A percentile compares a stretch with the other conserved stretches of the same genome.
Evolutionary conservation across 2,888 invertebrate genomes (phyloP).

Genomic region (Drosophila nigricruria): DNA sequence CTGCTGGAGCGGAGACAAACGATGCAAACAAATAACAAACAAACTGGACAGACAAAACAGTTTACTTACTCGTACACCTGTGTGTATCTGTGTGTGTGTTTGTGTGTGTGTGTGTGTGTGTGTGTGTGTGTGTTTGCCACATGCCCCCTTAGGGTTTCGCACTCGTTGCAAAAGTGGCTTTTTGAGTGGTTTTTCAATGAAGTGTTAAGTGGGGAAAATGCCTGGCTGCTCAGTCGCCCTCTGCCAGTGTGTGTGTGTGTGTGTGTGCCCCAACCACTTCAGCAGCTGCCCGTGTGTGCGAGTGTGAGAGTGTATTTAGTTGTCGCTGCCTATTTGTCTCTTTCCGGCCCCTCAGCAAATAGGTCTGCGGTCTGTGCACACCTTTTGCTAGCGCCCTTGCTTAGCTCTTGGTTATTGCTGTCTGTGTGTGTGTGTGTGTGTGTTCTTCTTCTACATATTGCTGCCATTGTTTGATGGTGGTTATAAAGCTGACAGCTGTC

Average conservation of each 20-base stretch:
- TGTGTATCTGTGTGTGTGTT: conserved; percentile 23
- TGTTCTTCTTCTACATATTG: conserved; percentile 22
- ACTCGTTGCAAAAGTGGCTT: conserved; percentile 74
- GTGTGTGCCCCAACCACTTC: conserved; percentile 49
- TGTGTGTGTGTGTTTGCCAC: conserved; percentile 20
- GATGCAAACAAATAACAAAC: conserved; percentile 38
- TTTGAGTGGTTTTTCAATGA: conserved; percentile 82
- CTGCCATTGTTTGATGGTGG: conserved; percentile 78
- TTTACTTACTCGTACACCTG: conserved; percentile 48
- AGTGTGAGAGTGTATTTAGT: conserved; percentile 60
- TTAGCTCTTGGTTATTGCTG: conserved; percentile 28
- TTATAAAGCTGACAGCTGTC: conserved; percentile 82
- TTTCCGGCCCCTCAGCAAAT: conserved; percentile 53
- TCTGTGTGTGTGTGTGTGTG: not conserved
- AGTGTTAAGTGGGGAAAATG: conserved; percentile 79
- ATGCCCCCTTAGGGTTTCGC: conserved; percentile 35
- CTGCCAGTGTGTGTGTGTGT: conserved; percentile 21
- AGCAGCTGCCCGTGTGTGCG: conserved; percentile 33
- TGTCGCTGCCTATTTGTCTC: conserved; percentile 60
- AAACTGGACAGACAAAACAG: conserved; percentile 49
- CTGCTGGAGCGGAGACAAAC: conserved; percentile 21
- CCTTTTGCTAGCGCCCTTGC: conserved; percentile 55
- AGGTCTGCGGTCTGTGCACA: conserved; percentile 68
- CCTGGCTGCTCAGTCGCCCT: conserved; percentile 50
- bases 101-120: conserved; percentile 13